Percentiles rank a stretch among this genome's conserved stretches.
These are phyloP conservation scores for Diuraphis noxia DNA, from an alignment of 1,140 invertebrate species.

Conservation along the genomic window DNA sequence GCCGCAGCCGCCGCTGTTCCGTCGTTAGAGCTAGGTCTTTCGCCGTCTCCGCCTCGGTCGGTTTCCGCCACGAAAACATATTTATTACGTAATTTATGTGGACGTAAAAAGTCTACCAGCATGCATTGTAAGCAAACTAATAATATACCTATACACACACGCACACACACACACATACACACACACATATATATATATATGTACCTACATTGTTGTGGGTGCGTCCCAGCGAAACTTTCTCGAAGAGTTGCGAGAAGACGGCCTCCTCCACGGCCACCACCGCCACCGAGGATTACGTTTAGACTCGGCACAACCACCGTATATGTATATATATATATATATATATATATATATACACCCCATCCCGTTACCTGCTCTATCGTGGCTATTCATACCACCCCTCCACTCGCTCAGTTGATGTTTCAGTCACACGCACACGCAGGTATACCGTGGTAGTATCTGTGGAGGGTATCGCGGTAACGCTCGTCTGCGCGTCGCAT, in stretches of 20 bases:
- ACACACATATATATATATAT: too few relatives aligned
- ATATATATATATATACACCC: not conserved
- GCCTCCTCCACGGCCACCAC: not conserved
- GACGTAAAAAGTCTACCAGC: conserved; percentile 30
- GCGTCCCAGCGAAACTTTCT: conserved; percentile 14
- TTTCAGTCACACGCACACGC: not conserved
- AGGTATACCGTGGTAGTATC: not conserved
- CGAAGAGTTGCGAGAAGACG: conserved; percentile 29
- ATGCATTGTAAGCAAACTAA: conserved; percentile 37
- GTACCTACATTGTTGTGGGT: not conserved
- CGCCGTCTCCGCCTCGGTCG: not conserved
- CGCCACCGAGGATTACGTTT: not conserved
- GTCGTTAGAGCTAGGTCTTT: not conserved
- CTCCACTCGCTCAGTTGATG: not conserved
- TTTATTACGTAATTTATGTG: conserved; percentile 50
- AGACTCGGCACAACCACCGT: not conserved
- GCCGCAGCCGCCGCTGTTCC: not conserved
- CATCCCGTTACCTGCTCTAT: not conserved
- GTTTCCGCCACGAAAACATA: conserved; percentile 34
- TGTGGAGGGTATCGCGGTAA: not conserved
- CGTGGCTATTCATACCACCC: not conserved
- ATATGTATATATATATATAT: not conserved
- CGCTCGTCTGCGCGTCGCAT: not conserved
- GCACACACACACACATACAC: too few relatives aligned
- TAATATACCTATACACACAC: conserved; percentile 30